Conservation (phyloP, 1,140 invertebrate species). For the Zeugodacus cucurbitae region DNA sequence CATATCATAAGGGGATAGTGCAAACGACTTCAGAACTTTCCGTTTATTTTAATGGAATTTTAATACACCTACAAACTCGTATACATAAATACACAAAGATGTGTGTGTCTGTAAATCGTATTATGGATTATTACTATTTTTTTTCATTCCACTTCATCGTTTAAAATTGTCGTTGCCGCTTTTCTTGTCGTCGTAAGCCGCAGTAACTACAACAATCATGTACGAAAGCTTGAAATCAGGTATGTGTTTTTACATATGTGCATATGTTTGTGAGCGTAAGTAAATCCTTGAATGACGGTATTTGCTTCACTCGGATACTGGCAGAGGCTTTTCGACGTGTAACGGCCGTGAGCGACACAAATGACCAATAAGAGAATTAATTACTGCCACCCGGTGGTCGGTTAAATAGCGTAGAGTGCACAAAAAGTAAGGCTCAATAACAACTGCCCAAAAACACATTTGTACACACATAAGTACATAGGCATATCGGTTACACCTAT, state of each 20-base stretch:
- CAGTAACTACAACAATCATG: background rate
- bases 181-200: background rate
- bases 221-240: background rate
- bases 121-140: background rate
- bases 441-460: background rate
- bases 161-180: background rate
- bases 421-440: background rate
- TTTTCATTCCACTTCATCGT: background rate
- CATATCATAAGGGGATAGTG: no score
- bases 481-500: background rate
- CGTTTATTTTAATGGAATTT: background rate
- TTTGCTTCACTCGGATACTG: background rate
- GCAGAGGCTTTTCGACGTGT: background rate
- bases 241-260: background rate
- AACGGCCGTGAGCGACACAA: slow-evolving; percentile 24
- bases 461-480: background rate
- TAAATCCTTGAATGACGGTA: background rate
- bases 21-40: no score
- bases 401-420: background rate
- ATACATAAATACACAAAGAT: background rate
- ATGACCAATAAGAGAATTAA: slow-evolving; percentile 37
- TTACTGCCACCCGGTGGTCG: slow-evolving; percentile 4
- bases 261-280: background rate
- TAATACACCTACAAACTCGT: background rate
- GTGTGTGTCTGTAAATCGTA: background rate